Conservation (phyloP, 1,140 invertebrate genomes). For the Polypedilum vanderplanki region DNA sequence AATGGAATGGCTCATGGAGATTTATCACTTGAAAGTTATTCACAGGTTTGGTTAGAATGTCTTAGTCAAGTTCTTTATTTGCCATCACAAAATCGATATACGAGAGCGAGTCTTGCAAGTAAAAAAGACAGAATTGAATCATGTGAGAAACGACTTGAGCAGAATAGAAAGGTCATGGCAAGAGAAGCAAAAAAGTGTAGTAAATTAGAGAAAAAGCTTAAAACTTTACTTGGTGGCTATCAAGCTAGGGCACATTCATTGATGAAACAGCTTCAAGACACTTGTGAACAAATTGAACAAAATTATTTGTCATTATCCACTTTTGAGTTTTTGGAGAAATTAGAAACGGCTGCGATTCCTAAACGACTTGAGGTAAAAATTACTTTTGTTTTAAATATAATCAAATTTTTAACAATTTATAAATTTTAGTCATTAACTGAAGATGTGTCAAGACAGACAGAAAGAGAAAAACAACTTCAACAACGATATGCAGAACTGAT, state of each 20-base stretch:
- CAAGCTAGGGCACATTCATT: conserved; percentile 74
- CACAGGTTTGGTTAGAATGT: conserved; percentile 97
- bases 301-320: conserved; percentile 83
- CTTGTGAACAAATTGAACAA: conserved; percentile 85
- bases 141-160: conserved; percentile 83
- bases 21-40: conserved; percentile 81
- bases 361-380: conserved; percentile 68
- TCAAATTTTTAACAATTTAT: conserved; percentile 6
- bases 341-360: conserved; percentile 86
- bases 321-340: conserved; percentile 81
- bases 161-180: conserved; percentile 89
- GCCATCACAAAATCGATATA: conserved; percentile 84
- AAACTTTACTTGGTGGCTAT: conserved; percentile 88
- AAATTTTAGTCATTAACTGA: conserved; percentile 70
- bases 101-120: conserved; percentile 85
- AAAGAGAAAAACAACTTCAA: conserved; percentile 84
- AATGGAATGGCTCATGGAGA: conserved; percentile 93
- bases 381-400: conserved; percentile 28
- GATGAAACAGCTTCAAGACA: conserved; percentile 84
- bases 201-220: conserved; percentile 96
- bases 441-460: conserved; percentile 86
- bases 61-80: conserved; percentile 80
- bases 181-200: conserved; percentile 91
- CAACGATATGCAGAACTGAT: conserved; percentile 65
- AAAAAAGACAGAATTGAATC: conserved; percentile 95